Evolutionary conservation across 2,113 vertebrate species (phyloP), one percentile per base, ranked within the genome.

Genomic region (Saimiri boliviensis): DNA sequence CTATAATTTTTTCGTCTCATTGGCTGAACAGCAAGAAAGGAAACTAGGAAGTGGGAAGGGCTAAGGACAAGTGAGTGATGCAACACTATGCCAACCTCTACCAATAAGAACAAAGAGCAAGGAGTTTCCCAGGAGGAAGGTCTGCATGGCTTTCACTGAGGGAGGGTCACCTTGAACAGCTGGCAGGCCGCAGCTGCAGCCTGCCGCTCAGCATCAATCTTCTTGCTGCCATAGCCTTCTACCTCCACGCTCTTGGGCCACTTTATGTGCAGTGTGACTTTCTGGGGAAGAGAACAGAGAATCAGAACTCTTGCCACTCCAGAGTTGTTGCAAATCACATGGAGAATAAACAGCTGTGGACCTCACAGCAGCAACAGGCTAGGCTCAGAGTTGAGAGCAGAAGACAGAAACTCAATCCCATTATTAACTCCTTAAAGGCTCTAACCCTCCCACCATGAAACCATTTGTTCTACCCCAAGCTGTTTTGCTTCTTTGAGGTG

Each of bases 151-250:
- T 47, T n/a, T 30, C 14, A 0, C 32, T 8, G 32, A 21, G 77
- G 45, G 20, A 71, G 7, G 73, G 94, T 98, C 98, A 99, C 99
- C 98, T 98, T 99, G 94, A 99, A 99, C 13, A 99, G 99, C 83
- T 99, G 98, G 94, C 99, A 99, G 2, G 99, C 99, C 0, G 99
- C 99, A 0, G 99, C 99, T 0, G 99, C 99, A 7, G 99, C 99
- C 52, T 99, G 98, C 8, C 99, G 98, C 96, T 99, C 99, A 0
- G 99, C 99, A 0, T 99, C 99, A 0, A 98, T 98, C 98, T 99
- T 99, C 98, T 98, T 99, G 92, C 99, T 98, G 84, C 99, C 99
- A 42, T 98, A 99, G 73, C 99, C 99, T 97, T 99, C 99, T 63
- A 99, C 99, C 94, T 99, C 99, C 73, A 99, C 99, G 1, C 98